These are phyloP conservation scores for Nematopogon swammerdamellus DNA, from an alignment of 2,888 invertebrate species.

Conservation along the genomic window DNA sequence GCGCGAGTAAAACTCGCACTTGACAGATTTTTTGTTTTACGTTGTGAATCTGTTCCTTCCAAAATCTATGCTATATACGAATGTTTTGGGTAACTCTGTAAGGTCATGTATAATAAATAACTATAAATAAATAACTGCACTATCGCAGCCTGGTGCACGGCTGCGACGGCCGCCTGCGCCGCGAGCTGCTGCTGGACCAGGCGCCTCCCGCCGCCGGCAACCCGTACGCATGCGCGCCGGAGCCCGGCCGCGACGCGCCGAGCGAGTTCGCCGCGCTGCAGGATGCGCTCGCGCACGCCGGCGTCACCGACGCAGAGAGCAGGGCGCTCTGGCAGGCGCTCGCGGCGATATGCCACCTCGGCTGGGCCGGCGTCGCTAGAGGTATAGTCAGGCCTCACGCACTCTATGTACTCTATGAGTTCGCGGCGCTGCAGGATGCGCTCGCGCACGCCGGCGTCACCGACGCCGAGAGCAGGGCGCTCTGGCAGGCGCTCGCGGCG, in stretches of 20 bases:
- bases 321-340: conserved; percentile 83
- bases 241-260: conserved; percentile 78
- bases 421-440: conserved; percentile 74
- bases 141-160: conserved; percentile 79
- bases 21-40: too few relatives aligned
- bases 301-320: conserved; percentile 74
- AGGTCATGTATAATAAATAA: too few relatives aligned
- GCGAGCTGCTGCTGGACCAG: conserved; percentile 79
- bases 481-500: conserved; percentile 89
- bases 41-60: too few relatives aligned
- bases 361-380: conserved; percentile 80
- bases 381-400: too few relatives aligned
- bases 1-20: too few relatives aligned
- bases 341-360: conserved; percentile 92
- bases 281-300: conserved; percentile 71
- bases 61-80: too few relatives aligned
- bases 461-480: conserved; percentile 73
- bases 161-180: conserved; percentile 75
- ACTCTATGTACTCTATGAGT: too few relatives aligned
- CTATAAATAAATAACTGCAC: too few relatives aligned
- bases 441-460: conserved; percentile 73
- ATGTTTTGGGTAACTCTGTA: too few relatives aligned
- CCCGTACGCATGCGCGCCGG: conserved; percentile 73
- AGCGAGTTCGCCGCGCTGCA: conserved; percentile 79
- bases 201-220: conserved; percentile 51